Percentiles rank a stretch among this genome's conserved stretches.
These are phyloP conservation scores for Arctopsyche grandis DNA, from an alignment of 1,140 invertebrate species.

Conservation along the genomic window DNA sequence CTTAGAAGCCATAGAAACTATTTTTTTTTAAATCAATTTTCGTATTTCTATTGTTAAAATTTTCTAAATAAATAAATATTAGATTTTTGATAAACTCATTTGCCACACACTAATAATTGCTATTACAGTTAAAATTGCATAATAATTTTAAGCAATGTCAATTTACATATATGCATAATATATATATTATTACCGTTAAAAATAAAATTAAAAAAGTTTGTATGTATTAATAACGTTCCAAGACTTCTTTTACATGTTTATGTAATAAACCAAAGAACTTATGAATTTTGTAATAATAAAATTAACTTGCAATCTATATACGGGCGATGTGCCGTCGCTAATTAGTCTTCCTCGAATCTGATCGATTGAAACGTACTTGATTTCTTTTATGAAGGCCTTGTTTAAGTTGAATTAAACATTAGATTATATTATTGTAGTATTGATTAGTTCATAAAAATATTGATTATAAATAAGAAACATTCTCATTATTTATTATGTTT, in stretches of 20 bases:
- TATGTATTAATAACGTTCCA: too few relatives aligned
- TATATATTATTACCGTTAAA: too few relatives aligned
- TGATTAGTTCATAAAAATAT: conserved; percentile 11
- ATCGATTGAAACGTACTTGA: neutral
- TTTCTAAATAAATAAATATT: too few relatives aligned
- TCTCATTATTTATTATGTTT: conserved; percentile 23
- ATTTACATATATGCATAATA: too few relatives aligned
- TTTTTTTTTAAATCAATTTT: too few relatives aligned
- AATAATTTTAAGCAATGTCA: too few relatives aligned
- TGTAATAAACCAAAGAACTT: conserved; percentile 13
- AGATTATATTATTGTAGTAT: neutral
- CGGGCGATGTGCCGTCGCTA: neutral
- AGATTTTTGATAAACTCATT: too few relatives aligned
- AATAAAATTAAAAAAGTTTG: too few relatives aligned
- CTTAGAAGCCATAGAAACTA: too few relatives aligned
- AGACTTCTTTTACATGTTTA: conserved; percentile 9
- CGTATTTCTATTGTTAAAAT: too few relatives aligned
- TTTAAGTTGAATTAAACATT: neutral
- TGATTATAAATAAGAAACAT: conserved; percentile 14
- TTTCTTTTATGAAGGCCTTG: conserved; percentile 11
- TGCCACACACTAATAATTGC: too few relatives aligned
- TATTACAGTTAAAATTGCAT: too few relatives aligned
- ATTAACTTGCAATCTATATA: neutral
- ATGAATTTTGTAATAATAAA: neutral
- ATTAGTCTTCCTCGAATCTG: conserved; percentile 15